These are phyloP conservation scores for Pyrrhia umbra DNA, from an alignment of 2,888 invertebrate species.

Conservation along the genomic window DNA sequence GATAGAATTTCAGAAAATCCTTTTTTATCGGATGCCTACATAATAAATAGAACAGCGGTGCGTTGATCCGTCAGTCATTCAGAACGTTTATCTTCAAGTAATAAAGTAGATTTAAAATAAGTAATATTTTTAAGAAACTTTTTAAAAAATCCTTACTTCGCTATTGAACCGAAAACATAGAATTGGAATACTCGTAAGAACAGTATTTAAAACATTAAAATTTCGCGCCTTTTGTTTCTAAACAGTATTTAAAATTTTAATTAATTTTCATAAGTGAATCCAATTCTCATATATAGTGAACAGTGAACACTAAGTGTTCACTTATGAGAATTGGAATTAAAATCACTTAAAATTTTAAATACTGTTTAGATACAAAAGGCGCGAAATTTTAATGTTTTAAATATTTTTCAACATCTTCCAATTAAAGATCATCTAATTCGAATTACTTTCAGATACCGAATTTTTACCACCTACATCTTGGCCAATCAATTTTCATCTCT, in stretches of 20 bases:
- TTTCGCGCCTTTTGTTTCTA: conserved; percentile 34
- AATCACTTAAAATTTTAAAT: not conserved
- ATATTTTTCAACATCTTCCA: conserved; percentile 22
- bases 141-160: too few relatives aligned
- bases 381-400: conserved; percentile 32
- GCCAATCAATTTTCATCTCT: not conserved
- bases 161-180: too few relatives aligned
- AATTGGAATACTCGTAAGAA: too few relatives aligned
- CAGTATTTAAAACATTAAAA: conserved; percentile 24
- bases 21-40: too few relatives aligned
- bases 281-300: not conserved
- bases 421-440: conserved; percentile 36
- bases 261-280: not conserved
- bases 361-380: conserved; percentile 19
- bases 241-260: conserved; percentile 7
- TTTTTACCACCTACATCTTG: not conserved
- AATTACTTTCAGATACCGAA: conserved; percentile 35
- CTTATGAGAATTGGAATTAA: not conserved
- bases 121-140: too few relatives aligned
- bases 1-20: too few relatives aligned
- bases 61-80: too few relatives aligned
- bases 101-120: too few relatives aligned
- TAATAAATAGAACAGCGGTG: too few relatives aligned
- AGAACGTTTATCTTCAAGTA: too few relatives aligned
- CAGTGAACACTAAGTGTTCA: not conserved